These are phyloP conservation scores for Pelochelys cantorii DNA, from an alignment of 2,797 vertebrate species.

Conservation along the genomic window DNA sequence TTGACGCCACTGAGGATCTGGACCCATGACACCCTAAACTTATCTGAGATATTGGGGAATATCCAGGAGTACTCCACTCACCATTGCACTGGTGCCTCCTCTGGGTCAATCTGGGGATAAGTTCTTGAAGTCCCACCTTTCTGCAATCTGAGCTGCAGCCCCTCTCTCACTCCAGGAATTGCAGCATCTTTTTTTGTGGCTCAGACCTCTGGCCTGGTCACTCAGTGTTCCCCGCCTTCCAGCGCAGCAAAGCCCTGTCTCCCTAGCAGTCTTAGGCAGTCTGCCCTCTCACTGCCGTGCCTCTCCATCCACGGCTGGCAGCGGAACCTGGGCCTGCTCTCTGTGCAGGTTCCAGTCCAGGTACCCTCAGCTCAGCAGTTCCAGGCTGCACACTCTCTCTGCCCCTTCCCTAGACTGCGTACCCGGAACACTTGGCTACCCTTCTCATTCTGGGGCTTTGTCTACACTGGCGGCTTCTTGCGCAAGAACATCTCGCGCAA, in stretches of 20 bases:
- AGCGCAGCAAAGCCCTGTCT: neutral
- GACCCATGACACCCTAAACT: neutral
- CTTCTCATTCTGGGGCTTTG: neutral
- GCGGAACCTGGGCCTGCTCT: neutral
- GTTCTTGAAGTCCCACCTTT: neutral
- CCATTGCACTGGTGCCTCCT: neutral
- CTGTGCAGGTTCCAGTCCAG: neutral
- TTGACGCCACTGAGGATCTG: neutral
- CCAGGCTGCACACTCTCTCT: no score
- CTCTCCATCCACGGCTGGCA: neutral
- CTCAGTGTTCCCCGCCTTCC: neutral
- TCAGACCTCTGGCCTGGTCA: neutral
- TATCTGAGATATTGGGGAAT: neutral
- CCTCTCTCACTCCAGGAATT: neutral
- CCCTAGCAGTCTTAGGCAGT: neutral
- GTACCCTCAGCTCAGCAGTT: neutral
- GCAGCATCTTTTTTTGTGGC: neutral
- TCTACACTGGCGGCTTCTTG: no score
- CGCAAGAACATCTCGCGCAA: no score
- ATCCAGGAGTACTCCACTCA: neutral
- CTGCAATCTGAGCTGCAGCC: neutral
- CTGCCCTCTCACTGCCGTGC: neutral
- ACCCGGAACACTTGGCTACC: neutral
- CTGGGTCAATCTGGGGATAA: neutral
- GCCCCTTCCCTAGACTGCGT: neutral